phyloP scores from a whole-genome alignment of 2,113 vertebrate genomes.

The Mugil cephalus region DNA sequence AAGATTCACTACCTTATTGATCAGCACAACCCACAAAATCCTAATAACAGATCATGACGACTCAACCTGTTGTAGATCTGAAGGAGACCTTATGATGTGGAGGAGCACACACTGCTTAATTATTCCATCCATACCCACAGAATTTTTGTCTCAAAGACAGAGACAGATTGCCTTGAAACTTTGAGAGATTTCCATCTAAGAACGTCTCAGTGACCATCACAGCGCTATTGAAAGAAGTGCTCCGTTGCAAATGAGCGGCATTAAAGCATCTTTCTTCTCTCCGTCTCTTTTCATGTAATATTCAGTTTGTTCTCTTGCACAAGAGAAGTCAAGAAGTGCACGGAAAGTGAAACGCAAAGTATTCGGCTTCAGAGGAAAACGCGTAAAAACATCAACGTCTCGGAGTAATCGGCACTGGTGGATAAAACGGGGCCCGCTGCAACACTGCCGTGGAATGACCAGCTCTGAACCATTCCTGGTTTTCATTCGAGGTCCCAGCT shows the following conservation, averaged over 20 bases:
- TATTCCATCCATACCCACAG: slow-evolving; percentile 10
- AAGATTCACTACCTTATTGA: slow-evolving; percentile 78
- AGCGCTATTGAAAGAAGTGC: slow-evolving; percentile 31
- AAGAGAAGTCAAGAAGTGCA: slow-evolving; percentile 32
- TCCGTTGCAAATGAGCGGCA: slow-evolving; percentile 58
- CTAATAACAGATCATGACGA: slow-evolving; percentile 50
- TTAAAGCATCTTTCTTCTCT: slow-evolving; percentile 51
- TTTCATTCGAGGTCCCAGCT: too few relatives aligned
- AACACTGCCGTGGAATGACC: not conserved
- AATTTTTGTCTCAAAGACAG: slow-evolving; percentile 19
- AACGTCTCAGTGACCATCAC: slow-evolving; percentile 40
- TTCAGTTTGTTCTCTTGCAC: slow-evolving; percentile 65
- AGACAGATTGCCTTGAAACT: slow-evolving; percentile 20
- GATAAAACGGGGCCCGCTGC: slow-evolving; percentile 21
- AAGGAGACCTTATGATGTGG: slow-evolving; percentile 11
- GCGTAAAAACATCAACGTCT: slow-evolving; percentile 31
- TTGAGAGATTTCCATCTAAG: slow-evolving; percentile 41
- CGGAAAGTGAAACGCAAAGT: slow-evolving; percentile 47
- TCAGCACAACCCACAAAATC: slow-evolving; percentile 68
- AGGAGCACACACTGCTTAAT: slow-evolving; percentile 2
- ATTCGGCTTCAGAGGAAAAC: slow-evolving; percentile 47
- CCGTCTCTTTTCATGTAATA: slow-evolving; percentile 66
- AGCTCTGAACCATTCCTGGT: too few relatives aligned
- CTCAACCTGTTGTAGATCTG: slow-evolving; percentile 12
- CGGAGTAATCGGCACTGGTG: slow-evolving; percentile 12